phyloP scores from a whole-genome alignment of 2,113 vertebrate genomes.

The Motacilla alba region DNA sequence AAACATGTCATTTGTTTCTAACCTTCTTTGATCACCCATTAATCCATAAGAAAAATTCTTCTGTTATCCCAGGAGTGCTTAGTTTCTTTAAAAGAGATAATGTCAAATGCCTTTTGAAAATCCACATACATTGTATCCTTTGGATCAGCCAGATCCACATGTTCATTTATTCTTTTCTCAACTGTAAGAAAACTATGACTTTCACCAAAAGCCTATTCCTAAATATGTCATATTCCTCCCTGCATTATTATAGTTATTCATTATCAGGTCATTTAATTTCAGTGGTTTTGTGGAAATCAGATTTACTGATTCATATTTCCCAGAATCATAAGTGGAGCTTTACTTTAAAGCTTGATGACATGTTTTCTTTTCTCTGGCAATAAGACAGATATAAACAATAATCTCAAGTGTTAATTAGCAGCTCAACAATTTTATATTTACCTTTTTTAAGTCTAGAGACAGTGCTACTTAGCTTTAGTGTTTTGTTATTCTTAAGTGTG shows the following conservation, averaged over 20 bases:
- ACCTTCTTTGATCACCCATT: constrained; percentile 23
- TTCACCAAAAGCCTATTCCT: neutral
- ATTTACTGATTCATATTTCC: neutral
- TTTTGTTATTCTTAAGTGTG: neutral
- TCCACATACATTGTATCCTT: neutral
- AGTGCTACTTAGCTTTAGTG: neutral
- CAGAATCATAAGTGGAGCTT: neutral
- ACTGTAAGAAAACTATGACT: neutral
- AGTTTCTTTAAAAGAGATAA: neutral
- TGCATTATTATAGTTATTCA: neutral
- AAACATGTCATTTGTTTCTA: neutral
- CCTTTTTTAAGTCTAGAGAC: neutral
- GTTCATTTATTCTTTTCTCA: neutral
- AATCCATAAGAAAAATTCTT: constrained; percentile 19
- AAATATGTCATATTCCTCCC: neutral
- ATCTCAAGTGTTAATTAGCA: neutral
- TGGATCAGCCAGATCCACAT: neutral
- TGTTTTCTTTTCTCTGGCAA: neutral
- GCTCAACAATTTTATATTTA: neutral
- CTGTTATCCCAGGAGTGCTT: neutral
- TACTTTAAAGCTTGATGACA: neutral
- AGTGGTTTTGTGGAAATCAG: neutral
- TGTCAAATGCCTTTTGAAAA: constrained; percentile 1
- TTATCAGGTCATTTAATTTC: neutral
- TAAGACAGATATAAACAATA: neutral